Percentiles rank a stretch among this genome's conserved stretches.
Conservation (phyloP, 2,113 vertebrate genomes). For the Marcusenius ussheri region DNA sequence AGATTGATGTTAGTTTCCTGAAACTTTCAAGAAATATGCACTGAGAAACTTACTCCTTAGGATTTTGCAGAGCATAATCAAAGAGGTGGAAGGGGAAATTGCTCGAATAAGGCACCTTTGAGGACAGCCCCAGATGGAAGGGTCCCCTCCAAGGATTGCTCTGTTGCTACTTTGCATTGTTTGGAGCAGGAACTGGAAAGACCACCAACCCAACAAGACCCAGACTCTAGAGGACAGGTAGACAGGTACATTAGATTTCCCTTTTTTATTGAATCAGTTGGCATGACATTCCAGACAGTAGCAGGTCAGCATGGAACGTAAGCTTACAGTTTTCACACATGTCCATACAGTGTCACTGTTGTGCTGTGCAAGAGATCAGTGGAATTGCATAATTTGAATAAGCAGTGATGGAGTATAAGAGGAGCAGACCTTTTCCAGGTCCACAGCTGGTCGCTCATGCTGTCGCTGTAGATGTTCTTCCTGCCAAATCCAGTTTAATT, state of each 20-base stretch:
- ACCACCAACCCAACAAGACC: conserved; percentile 24
- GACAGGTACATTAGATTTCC: neutral
- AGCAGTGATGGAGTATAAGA: neutral
- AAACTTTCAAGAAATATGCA: neutral
- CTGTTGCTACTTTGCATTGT: conserved; percentile 26
- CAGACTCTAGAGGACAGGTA: neutral
- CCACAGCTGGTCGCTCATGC: neutral
- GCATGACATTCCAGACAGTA: neutral
- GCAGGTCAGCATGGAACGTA: neutral
- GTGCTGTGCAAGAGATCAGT: neutral
- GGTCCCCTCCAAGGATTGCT: conserved; percentile 23
- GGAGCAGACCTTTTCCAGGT: neutral
- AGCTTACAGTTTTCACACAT: neutral
- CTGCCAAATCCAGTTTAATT: neutral
- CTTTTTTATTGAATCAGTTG: neutral
- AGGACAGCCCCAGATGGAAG: conserved; percentile 32
- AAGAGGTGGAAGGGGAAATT: conserved; percentile 33
- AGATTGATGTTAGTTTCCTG: neutral
- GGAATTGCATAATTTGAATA: neutral
- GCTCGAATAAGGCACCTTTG: conserved; percentile 18
- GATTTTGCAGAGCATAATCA: conserved; percentile 25
- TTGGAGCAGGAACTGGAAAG: conserved; percentile 28
- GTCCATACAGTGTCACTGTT: conserved; percentile 21
- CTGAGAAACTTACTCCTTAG: neutral
- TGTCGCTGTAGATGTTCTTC: neutral